Base-by-base conservation (phyloP, 2,888 invertebrate species). In the Drosophila nr. perissopoda region DNA sequence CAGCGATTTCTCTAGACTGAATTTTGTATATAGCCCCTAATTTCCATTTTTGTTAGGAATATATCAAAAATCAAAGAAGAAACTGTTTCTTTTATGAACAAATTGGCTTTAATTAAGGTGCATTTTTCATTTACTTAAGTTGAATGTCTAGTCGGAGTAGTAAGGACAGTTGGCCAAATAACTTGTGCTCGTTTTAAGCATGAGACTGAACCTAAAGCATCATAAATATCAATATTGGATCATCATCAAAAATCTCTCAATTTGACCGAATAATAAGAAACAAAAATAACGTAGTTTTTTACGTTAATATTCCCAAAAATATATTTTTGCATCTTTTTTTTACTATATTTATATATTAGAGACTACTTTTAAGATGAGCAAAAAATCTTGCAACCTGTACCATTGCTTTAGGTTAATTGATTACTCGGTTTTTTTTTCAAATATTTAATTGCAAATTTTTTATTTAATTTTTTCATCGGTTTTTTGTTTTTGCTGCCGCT, bases 401-500 rank as follows among this genome's bases (percentile, higher is more conserved):
- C 18, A 29, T 18, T n/a, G 4, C 10, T 8, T 25, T 34, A 25
- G 25, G 27, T 13, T 56, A 16, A 29, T 10, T 34, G 1, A 7
- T 25, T 25, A 54, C 34, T 33, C 16, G 4, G 0, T 29, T 25
- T 11, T 54, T 33, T 58, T 59, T 48, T 42, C 21, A 38, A 75
- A 49, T 51, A 51, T 74, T 53, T 51, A 66, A 59, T 73, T 60
- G 36, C 31, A 33, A 76, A 57, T 60, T 63, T 52, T 51, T 38
- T 33, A 63, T 54, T 52, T 59, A 2, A 29, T 54, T 29, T 59
- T 58, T 59, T 49, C 13, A 16, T 38, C 29, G 21, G 21, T 38
- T 45, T 51, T 21, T n/a, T 42, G 13, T 64, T 59, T 59, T 31
- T 38, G 53, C 33, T 21, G 69, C 27, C 62, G 29, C 54, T 58